These are phyloP conservation scores for Rhizomys pruinosus DNA, from an alignment of 2,113 vertebrate species.

Conservation along the genomic window DNA sequence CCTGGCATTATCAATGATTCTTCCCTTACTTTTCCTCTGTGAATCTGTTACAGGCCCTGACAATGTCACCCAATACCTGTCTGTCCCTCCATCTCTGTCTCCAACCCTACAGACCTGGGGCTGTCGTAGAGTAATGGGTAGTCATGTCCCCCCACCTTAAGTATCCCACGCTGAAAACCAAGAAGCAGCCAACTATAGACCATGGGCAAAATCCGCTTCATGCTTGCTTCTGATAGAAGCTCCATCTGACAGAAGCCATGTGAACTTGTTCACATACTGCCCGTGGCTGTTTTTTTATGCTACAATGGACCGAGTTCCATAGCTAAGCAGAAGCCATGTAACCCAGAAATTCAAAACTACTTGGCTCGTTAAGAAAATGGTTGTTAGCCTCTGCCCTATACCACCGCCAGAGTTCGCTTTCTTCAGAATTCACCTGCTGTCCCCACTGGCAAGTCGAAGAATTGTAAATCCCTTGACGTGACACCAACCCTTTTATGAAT, in stretches of 20 bases:
- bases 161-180: not conserved
- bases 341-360: not conserved
- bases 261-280: not conserved
- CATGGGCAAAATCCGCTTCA: not conserved
- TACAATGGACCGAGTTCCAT: not conserved
- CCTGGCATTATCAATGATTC: too few relatives aligned
- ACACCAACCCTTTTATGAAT: not conserved
- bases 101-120: not conserved
- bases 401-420: not conserved
- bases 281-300: not conserved
- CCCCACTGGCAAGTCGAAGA: not conserved
- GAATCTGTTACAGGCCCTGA: not conserved
- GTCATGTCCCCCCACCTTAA: accelerated
- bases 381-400: not conserved
- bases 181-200: not conserved
- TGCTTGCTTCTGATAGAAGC: not conserved
- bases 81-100: not conserved
- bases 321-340: not conserved
- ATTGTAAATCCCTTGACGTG: not conserved
- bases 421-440: not conserved
- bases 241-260: not conserved
- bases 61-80: not conserved
- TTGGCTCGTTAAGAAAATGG: not conserved
- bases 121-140: not conserved
- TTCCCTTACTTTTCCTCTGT: not conserved